Percentiles rank a stretch among this genome's conserved stretches.
Conservation (phyloP, 37 sponge, comb jelly and placozoan genomes). For the Oscarella lobularis region DNA sequence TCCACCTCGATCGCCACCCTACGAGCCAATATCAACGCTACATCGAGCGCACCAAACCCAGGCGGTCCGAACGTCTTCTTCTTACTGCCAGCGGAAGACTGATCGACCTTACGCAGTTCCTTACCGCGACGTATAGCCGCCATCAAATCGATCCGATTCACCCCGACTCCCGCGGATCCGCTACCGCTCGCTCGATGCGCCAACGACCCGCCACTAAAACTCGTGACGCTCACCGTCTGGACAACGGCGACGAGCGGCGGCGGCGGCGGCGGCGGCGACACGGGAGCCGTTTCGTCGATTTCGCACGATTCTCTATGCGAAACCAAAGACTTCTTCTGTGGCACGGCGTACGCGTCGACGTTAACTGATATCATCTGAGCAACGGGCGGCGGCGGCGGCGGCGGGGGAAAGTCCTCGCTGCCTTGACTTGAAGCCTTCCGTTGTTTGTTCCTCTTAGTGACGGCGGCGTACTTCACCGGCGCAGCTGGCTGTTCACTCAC, state of each 20-base stretch:
- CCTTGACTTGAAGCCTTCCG: too few relatives aligned
- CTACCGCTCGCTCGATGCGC: neutral
- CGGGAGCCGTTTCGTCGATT: neutral
- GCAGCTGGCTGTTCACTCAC: too few relatives aligned
- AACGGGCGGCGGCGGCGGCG: neutral
- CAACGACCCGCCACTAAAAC: neutral
- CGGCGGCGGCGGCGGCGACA: neutral
- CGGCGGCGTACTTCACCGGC: too few relatives aligned
- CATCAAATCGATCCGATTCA: conserved; percentile 6
- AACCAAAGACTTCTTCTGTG: neutral
- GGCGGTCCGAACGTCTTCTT: neutral
- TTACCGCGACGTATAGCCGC: conserved; percentile 36
- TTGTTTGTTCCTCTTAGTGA: too few relatives aligned
- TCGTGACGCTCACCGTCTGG: neutral
- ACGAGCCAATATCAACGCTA: conserved; percentile 74
- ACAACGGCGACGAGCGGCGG: neutral
- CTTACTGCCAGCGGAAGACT: conserved; percentile 19
- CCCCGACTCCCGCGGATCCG: neutral
- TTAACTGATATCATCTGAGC: neutral
- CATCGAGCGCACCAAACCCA: conserved; percentile 21
- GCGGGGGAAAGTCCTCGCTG: too few relatives aligned
- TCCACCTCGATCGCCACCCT: conserved; percentile 70
- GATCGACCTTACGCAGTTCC: conserved; percentile 24
- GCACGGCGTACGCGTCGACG: neutral
- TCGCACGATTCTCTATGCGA: neutral